Percentiles rank a stretch among this genome's conserved stretches.
Conservation (phyloP, 2,797 vertebrate species). For the Rhynchonycteris naso region DNA sequence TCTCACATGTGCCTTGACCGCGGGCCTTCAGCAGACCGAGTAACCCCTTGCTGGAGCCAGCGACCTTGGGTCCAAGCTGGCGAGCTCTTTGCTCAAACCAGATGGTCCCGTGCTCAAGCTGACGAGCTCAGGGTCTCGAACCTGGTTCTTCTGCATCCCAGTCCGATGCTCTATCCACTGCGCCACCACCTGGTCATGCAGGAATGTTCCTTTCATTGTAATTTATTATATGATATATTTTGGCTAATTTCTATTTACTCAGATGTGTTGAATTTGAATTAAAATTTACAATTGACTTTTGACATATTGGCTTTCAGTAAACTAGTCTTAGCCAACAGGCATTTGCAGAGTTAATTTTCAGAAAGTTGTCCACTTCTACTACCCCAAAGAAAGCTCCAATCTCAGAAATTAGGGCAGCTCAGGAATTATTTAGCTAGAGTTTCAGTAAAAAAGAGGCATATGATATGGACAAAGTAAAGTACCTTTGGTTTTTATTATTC, state of each 20-base stretch:
- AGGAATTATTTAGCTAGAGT: background rate
- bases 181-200: too few species aligned
- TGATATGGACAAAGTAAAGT: background rate
- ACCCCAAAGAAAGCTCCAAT: background rate
- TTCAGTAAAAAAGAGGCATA: background rate
- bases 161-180: too few species aligned
- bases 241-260: background rate
- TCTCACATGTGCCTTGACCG: too few species aligned
- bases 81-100: too few species aligned
- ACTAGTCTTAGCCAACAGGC: background rate
- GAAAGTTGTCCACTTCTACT: background rate
- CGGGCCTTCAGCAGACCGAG: too few species aligned
- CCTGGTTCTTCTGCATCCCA: too few species aligned
- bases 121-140: too few species aligned
- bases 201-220: background rate
- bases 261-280: conserved; percentile 20
- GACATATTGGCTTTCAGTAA: background rate
- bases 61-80: too few species aligned
- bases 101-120: too few species aligned
- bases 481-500: background rate
- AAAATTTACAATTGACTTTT: conserved; percentile 26
- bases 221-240: background rate
- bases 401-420: background rate
- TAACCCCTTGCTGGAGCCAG: too few species aligned
- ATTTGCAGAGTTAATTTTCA: conserved; percentile 17